Conservation (phyloP, 2,113 vertebrate genomes). For the Paraplagusia blochii region DNA sequence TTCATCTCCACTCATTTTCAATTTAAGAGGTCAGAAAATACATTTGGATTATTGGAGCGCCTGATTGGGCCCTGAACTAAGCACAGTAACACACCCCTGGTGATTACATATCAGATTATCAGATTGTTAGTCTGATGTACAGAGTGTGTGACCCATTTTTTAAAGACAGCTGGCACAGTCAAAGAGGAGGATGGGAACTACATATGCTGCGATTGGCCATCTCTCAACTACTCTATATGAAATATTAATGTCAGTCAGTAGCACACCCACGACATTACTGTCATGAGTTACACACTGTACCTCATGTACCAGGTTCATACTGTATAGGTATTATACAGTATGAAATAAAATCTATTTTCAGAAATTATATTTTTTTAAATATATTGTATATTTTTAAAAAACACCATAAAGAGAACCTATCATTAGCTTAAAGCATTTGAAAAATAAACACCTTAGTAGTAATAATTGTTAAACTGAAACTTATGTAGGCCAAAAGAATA, state of each 20-base stretch:
- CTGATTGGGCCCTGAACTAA: conserved; percentile 23
- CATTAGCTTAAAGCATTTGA: too few relatives aligned
- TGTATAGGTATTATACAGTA: too few relatives aligned
- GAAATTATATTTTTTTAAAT: too few relatives aligned
- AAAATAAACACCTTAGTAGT: too few relatives aligned
- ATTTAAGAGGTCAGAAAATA: conserved; percentile 9
- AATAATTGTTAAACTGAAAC: too few relatives aligned
- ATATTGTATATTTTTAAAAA: too few relatives aligned
- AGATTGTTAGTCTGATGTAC: conserved; percentile 35
- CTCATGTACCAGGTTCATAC: too few relatives aligned
- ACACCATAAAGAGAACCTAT: too few relatives aligned
- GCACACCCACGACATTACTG: too few relatives aligned
- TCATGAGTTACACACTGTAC: too few relatives aligned
- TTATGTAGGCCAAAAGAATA: too few relatives aligned
- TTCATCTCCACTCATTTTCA: conserved; percentile 9
- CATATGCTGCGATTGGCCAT: conserved; percentile 50
- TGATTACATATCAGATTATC: conserved; percentile 40
- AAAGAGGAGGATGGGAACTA: conserved; percentile 46
- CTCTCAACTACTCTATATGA: conserved; percentile 17
- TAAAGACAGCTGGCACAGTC: conserved; percentile 55
- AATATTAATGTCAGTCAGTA: conserved; percentile 55
- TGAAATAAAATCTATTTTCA: too few relatives aligned
- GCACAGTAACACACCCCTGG: conserved; percentile 4
- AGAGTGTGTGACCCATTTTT: conserved; percentile 62
- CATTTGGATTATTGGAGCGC: conserved; percentile 29